Base-by-base conservation (phyloP, 2,797 vertebrate genomes). In the Salarias fasciatus region DNA sequence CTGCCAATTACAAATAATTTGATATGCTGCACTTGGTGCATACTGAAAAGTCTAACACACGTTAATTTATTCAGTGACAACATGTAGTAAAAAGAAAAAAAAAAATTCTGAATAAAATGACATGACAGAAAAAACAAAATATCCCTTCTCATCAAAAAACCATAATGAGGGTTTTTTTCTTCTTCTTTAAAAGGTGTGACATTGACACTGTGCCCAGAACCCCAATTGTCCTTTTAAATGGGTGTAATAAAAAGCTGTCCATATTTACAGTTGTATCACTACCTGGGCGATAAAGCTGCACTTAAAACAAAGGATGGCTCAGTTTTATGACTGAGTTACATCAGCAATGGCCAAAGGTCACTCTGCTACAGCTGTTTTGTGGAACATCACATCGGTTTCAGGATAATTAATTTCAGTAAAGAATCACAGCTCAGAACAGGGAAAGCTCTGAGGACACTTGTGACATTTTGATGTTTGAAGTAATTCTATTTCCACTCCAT, bases 321-420 rank as follows among this genome's bases (percentile, higher is more conserved):
- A 11, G 1, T 81, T 66, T 70, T 69, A 69, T 80, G 79, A 76
- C 4, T 62, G 46, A 4, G 70, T 83, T 41, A 72, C 71, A 52
- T 81, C 80, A 69, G 42, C 44, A 56, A 12, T 63, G 71, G 58
- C 55, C 72, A 76, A 74, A 77, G 71, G 77, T 83, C 79, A 79
- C 36, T 60, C 14, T 1, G 31, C 41, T 53, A 77, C 73, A 77
- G 66, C 72, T 68, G 70, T 62, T 78, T 84, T 68, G 36, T 73
- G 50, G 64, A 75, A 69, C 53, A 75, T 64, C 66, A 62, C 68
- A 75, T 74, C 59, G 28, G 15, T 70, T 73, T 75, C 1, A 12
- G 55, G 60, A 49, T 73, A 69, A 83, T 82, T 75, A 12, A 69
- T 77, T 62, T 75, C 10, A 11, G 58, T 12, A 42, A 70, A 72